Conservation (phyloP, 2,113 vertebrate species). For the Tapirus terrestris region DNA sequence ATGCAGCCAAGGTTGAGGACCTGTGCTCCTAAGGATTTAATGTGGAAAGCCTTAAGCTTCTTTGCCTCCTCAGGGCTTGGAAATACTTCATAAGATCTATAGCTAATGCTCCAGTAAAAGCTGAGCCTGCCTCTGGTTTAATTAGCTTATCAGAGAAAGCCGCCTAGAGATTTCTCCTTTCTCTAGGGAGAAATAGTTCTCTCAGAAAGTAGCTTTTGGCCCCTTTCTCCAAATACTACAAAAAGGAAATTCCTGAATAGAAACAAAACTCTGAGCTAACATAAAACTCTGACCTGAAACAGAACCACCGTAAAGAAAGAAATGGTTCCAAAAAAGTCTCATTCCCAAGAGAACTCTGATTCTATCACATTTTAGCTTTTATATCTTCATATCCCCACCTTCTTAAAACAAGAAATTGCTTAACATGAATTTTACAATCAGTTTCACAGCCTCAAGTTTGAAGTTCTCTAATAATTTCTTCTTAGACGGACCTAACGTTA, state of each 20-base stretch:
- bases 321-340: background rate
- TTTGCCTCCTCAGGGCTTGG: background rate
- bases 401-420: background rate
- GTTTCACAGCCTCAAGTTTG: background rate
- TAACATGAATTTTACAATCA: background rate
- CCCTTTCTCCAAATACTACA: background rate
- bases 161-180: background rate
- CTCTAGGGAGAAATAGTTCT: background rate
- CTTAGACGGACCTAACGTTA: background rate
- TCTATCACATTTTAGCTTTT: background rate
- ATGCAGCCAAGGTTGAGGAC: background rate
- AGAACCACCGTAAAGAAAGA: background rate
- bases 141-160: background rate
- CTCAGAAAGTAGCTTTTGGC: background rate
- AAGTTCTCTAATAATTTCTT: conserved; percentile 4
- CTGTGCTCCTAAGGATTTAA: background rate
- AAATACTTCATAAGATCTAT: background rate
- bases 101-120: background rate
- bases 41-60: background rate
- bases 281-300: background rate
- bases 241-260: background rate
- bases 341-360: background rate
- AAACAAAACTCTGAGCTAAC: conserved; percentile 20
- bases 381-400: background rate
- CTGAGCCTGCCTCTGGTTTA: background rate